Evolutionary conservation across 2,797 vertebrate genomes (phyloP).

Genomic region (Syngnathus acus): DNA sequence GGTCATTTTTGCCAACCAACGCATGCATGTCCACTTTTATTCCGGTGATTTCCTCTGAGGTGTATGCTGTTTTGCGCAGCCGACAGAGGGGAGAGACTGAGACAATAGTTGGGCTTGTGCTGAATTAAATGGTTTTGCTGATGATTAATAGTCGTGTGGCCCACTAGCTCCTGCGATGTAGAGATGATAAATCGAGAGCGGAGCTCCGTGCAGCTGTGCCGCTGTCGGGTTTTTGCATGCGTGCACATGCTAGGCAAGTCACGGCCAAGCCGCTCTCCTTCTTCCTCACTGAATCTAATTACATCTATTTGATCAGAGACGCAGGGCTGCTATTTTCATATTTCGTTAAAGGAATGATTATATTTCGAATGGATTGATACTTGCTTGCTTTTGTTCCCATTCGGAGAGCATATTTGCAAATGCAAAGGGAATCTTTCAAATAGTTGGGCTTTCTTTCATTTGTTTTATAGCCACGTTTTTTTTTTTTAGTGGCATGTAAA

Average conservation of each 20-base stretch:
- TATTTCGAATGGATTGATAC: conserved; percentile 25
- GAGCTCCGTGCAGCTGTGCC: conserved; percentile 69
- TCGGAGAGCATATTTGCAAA: conserved; percentile 25
- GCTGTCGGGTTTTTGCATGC: conserved; percentile 64
- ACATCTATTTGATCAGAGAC: conserved; percentile 59
- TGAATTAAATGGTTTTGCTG: conserved; percentile 74
- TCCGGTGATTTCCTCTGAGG: conserved; percentile 35
- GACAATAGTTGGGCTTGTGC: conserved; percentile 67
- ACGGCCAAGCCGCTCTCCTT: conserved; percentile 57
- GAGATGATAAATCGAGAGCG: conserved; percentile 72
- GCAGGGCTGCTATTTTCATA: conserved; percentile 47
- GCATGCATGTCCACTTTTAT: conserved; percentile 10
- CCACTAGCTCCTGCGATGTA: conserved; percentile 65
- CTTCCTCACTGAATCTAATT: conserved; percentile 69
- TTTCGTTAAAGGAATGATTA: conserved; percentile 42
- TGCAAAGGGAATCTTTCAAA: conserved; percentile 25
- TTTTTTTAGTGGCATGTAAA: conserved; percentile 30
- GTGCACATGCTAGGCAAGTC: conserved; percentile 59
- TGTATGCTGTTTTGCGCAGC: conserved; percentile 44
- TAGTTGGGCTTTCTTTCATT: conserved; percentile 15
- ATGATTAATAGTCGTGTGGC: conserved; percentile 73
- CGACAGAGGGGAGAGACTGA: conserved; percentile 56
- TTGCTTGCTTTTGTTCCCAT: conserved; percentile 16
- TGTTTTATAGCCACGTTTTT: conserved; percentile 15
- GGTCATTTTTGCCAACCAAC: neutral